Conservation (phyloP, 2,113 vertebrate species). For the Ctenomys sociabilis region DNA sequence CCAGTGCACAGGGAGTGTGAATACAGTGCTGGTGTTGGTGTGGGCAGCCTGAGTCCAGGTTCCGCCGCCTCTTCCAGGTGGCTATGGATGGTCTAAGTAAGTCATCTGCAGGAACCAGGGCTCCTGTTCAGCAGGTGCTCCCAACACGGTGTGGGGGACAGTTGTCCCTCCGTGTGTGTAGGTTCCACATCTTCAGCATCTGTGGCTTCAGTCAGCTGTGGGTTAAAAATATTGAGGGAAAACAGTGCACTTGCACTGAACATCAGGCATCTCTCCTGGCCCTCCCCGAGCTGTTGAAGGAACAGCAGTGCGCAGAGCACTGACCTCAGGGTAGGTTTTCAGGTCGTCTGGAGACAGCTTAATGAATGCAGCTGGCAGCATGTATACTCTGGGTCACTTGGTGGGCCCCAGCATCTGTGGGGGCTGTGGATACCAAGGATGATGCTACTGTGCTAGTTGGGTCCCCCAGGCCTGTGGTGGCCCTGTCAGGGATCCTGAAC, state of each 20-base stretch:
- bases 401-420: not conserved
- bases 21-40: not conserved
- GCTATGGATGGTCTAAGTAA: not conserved
- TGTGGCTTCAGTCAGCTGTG: not conserved
- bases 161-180: too few relatives aligned
- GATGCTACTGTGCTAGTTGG: not conserved
- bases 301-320: accelerated
- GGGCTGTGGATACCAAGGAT: not conserved
- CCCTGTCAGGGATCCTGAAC: not conserved
- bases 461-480: not conserved
- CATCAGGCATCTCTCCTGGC: not conserved
- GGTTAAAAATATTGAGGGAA: not conserved
- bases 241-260: not conserved
- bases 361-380: too few relatives aligned
- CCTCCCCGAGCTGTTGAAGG: not conserved
- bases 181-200: not conserved
- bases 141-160: not conserved
- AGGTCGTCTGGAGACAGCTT: not conserved
- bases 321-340: not conserved
- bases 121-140: not conserved
- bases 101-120: not conserved
- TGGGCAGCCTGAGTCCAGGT: not conserved
- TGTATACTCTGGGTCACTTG: not conserved
- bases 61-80: not conserved
- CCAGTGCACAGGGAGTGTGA: not conserved